These are phyloP conservation scores for Trematocara caparti DNA, from an alignment of 2,797 vertebrate species.

Conservation along the genomic window DNA sequence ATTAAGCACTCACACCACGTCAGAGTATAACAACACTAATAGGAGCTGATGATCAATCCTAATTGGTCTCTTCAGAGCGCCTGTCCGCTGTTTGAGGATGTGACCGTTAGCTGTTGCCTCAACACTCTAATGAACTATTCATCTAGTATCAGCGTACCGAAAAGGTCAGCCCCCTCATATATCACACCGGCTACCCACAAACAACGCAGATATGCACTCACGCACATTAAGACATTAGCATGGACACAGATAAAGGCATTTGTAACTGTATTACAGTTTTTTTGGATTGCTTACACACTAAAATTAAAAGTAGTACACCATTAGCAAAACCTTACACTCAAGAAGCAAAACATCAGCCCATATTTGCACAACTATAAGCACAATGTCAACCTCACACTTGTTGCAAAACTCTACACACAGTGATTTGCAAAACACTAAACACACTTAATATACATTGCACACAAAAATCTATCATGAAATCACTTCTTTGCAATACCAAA, in stretches of 20 bases:
- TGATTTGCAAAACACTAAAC: too few species aligned
- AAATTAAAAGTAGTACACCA: too few species aligned
- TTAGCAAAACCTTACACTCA: too few species aligned
- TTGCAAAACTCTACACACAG: too few species aligned
- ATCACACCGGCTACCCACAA: not conserved
- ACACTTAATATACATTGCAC: too few species aligned
- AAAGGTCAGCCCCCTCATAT: conserved; percentile 64
- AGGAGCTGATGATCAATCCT: conserved; percentile 77
- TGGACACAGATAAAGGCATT: not conserved
- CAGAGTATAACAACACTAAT: conserved; percentile 58
- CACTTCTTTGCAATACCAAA: too few species aligned
- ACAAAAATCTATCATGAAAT: too few species aligned
- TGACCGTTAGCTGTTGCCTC: conserved; percentile 48
- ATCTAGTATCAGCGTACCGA: conserved; percentile 40
- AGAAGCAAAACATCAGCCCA: too few species aligned
- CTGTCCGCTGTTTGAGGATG: conserved; percentile 55
- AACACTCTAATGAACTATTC: conserved; percentile 68
- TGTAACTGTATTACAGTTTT: not conserved
- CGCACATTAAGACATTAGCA: not conserved
- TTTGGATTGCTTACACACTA: too few species aligned
- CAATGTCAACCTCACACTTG: too few species aligned
- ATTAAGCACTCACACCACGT: conserved; percentile 54
- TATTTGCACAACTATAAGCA: too few species aligned
- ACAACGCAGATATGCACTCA: not conserved
- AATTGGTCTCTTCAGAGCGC: conserved; percentile 77